A percentile compares a stretch with the other conserved stretches of the same genome.
These are phyloP conservation scores for Heptranchias perlo DNA, from an alignment of 2,113 vertebrate species.

Conservation along the genomic window DNA sequence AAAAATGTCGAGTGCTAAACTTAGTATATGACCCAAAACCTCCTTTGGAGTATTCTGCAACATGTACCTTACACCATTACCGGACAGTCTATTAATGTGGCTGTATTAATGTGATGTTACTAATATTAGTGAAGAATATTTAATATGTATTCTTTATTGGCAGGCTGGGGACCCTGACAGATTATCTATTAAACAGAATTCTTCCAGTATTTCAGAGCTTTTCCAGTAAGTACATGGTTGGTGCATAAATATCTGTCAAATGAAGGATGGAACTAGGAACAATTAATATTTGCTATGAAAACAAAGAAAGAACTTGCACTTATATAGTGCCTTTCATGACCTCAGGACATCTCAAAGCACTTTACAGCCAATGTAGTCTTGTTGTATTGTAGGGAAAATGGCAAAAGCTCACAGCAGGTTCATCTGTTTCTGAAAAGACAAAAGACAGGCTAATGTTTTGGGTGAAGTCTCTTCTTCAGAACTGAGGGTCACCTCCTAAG, in stretches of 20 bases:
- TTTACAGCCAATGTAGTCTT: not conserved
- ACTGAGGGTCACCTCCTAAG: not conserved
- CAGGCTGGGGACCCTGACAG: not conserved
- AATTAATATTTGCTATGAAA: too few species aligned
- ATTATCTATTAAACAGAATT: not conserved
- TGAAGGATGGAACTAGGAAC: not conserved
- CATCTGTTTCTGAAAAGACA: not conserved
- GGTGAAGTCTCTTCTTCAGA: not conserved
- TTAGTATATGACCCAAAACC: not conserved
- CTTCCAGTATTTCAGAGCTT: not conserved
- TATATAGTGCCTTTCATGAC: not conserved
- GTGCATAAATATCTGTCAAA: not conserved
- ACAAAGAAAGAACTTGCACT: not conserved
- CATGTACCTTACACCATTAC: not conserved
- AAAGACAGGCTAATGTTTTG: not conserved
- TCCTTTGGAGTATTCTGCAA: not conserved
- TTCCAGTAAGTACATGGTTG: not conserved
- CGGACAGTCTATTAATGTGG: not conserved
- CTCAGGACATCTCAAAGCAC: not conserved
- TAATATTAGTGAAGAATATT: not conserved
- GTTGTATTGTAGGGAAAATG: not conserved
- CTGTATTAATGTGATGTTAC: not conserved
- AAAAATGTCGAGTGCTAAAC: not conserved
- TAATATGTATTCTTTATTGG: not conserved
- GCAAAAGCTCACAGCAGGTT: not conserved